Evolutionary conservation across 2,797 vertebrate genomes (phyloP).

Genomic region (Antennarius maculatus): DNA sequence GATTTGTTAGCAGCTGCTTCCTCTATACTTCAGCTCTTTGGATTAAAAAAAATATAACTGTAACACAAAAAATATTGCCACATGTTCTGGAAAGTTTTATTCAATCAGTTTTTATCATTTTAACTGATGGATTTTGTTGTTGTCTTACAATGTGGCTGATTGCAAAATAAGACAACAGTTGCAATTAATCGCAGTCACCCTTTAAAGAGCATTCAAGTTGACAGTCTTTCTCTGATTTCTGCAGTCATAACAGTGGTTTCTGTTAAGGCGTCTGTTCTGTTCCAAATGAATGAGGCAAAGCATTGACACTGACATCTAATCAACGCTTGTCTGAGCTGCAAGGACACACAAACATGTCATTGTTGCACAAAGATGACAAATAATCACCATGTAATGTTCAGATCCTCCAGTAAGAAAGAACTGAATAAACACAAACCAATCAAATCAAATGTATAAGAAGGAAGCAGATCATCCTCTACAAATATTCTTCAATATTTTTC

Average conservation of each 20-base stretch:
- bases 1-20: slow-evolving; percentile 24
- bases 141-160: not conserved
- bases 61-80: no score
- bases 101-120: not conserved
- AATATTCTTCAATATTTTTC: no score
- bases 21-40: not conserved
- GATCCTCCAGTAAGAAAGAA: slow-evolving; percentile 3
- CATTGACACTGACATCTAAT: slow-evolving; percentile 62
- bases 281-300: slow-evolving; percentile 38
- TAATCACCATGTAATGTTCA: slow-evolving; percentile 46
- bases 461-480: not conserved
- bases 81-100: not conserved
- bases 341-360: no score
- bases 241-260: slow-evolving; percentile 5
- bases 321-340: slow-evolving; percentile 57
- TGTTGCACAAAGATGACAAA: slow-evolving; percentile 50
- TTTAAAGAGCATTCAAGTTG: not conserved
- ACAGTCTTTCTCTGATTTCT: not conserved
- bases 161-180: not conserved
- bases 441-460: not conserved
- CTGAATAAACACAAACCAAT: not conserved
- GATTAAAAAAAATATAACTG: slow-evolving; percentile 3
- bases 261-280: slow-evolving; percentile 18
- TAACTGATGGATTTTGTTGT: not conserved
- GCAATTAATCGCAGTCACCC: not conserved